Evolutionary conservation across 2,113 vertebrate genomes (phyloP).

Genomic region (Cygnus buccinator): DNA sequence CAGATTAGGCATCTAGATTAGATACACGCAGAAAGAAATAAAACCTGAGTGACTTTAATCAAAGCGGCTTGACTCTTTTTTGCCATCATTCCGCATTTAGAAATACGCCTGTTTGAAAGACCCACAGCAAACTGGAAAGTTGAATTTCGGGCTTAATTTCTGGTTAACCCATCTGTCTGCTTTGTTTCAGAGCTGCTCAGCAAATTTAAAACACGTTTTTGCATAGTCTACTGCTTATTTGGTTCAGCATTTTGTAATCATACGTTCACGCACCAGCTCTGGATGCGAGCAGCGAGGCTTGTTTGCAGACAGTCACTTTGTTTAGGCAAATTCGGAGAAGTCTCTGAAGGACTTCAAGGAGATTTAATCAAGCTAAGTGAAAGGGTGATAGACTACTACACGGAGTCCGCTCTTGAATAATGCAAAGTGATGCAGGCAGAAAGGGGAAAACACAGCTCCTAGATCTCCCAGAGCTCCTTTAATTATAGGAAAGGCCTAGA

Average conservation of each 20-base stretch:
- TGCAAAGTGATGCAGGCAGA: constrained; percentile 23
- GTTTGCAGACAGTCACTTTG: constrained; percentile 49
- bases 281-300: constrained; percentile 10
- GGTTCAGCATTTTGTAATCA: not conserved
- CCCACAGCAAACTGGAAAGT: not conserved
- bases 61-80: not conserved
- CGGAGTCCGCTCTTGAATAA: constrained; percentile 30
- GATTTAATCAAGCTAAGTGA: constrained; percentile 36
- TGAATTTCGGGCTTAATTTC: not conserved
- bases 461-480: not conserved
- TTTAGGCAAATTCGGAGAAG: constrained; percentile 59
- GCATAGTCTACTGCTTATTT: constrained; percentile 5
- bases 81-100: not conserved
- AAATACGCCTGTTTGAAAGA: not conserved
- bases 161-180: constrained; percentile 17
- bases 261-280: not conserved
- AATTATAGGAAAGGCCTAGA: constrained; percentile 55
- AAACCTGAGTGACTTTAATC: not conserved
- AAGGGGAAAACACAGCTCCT: not conserved
- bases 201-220: constrained; percentile 8
- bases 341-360: constrained; percentile 39
- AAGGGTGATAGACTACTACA: not conserved
- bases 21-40: not conserved
- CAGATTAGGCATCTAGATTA: not conserved
- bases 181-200: not conserved